These are phyloP conservation scores for Magallana angulata DNA, from an alignment of 1,140 invertebrate species.

Conservation along the genomic window DNA sequence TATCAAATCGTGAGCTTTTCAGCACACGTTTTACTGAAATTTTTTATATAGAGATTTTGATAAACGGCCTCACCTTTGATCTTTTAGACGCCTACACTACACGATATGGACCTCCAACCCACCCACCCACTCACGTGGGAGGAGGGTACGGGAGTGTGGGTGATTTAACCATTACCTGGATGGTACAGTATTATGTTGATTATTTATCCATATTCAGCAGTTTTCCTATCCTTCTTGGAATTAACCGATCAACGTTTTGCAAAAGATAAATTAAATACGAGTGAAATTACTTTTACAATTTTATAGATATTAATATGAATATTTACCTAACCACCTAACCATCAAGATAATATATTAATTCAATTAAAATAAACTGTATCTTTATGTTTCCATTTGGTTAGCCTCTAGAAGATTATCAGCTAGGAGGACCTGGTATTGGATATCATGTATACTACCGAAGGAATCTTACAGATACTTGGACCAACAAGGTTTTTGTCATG, in stretches of 20 bases:
- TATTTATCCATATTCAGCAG: too few relatives aligned
- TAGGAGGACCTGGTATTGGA: slow-evolving; percentile 64
- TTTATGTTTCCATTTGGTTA: slow-evolving; percentile 34
- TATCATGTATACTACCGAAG: slow-evolving; percentile 66
- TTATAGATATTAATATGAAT: background rate
- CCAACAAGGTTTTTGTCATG: slow-evolving; percentile 54
- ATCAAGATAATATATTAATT: background rate
- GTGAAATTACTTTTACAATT: background rate
- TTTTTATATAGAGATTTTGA: background rate
- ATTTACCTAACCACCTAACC: too few relatives aligned
- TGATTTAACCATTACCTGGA: slow-evolving; percentile 67
- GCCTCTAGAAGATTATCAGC: slow-evolving; percentile 55
- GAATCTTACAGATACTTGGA: slow-evolving; percentile 51
- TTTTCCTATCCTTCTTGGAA: too few relatives aligned
- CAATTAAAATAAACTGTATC: background rate
- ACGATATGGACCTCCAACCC: slow-evolving; percentile 55
- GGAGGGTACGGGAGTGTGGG: slow-evolving; percentile 68
- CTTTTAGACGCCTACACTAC: slow-evolving; percentile 62
- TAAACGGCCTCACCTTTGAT: background rate
- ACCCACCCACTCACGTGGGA: slow-evolving; percentile 61
- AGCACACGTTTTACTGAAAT: background rate
- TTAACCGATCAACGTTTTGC: too few relatives aligned
- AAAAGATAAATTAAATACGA: too few relatives aligned
- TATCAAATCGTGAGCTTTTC: too few relatives aligned
- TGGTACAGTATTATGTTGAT: slow-evolving; percentile 42